Percentiles rank a stretch among this genome's conserved stretches.
Evolutionary conservation across 1,140 invertebrate genomes (phyloP).

Genomic region (Leptopilina boulardi): DNA sequence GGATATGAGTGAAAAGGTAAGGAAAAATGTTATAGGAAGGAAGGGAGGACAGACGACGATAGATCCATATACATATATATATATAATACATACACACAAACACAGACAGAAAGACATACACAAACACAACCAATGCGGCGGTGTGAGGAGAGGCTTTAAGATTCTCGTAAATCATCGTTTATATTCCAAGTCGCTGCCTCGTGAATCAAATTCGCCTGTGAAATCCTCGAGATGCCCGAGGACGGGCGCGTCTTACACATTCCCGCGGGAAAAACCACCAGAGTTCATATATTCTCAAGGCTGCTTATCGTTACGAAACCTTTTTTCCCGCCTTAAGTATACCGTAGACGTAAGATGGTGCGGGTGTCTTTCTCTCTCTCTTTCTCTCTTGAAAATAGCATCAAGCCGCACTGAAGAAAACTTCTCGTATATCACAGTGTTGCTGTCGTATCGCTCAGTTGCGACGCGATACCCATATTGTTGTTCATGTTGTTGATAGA

Average conservation of each 20-base stretch:
- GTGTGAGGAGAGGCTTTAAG: slow-evolving; percentile 48
- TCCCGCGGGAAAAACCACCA: slow-evolving; percentile 43
- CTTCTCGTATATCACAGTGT: slow-evolving; percentile 25
- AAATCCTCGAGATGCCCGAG: slow-evolving; percentile 54
- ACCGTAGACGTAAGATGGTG: slow-evolving; percentile 29
- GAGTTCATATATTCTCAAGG: slow-evolving; percentile 53
- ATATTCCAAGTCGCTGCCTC: slow-evolving; percentile 64
- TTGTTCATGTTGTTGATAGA: slow-evolving; percentile 6
- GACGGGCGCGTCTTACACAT: slow-evolving; percentile 54
- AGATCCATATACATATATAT: no score
- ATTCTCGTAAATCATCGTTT: slow-evolving; percentile 68
- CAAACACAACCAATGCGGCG: slow-evolving; percentile 42
- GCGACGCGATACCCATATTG: slow-evolving; percentile 32
- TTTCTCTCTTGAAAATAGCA: slow-evolving; percentile 3
- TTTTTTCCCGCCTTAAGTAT: slow-evolving; percentile 41
- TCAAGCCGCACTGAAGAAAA: slow-evolving; percentile 12
- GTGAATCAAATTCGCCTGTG: slow-evolving; percentile 65
- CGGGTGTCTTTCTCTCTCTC: not conserved
- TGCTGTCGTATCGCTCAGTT: slow-evolving; percentile 25
- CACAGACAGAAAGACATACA: no score
- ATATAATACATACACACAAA: no score
- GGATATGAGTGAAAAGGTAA: slow-evolving; percentile 43
- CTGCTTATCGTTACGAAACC: slow-evolving; percentile 54
- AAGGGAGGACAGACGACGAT: slow-evolving; percentile 38
- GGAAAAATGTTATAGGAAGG: slow-evolving; percentile 30